Evolutionary conservation across 2,888 invertebrate genomes (phyloP), one percentile per base, ranked within the genome.

Genomic region (Trissolcus brochymenae): DNA sequence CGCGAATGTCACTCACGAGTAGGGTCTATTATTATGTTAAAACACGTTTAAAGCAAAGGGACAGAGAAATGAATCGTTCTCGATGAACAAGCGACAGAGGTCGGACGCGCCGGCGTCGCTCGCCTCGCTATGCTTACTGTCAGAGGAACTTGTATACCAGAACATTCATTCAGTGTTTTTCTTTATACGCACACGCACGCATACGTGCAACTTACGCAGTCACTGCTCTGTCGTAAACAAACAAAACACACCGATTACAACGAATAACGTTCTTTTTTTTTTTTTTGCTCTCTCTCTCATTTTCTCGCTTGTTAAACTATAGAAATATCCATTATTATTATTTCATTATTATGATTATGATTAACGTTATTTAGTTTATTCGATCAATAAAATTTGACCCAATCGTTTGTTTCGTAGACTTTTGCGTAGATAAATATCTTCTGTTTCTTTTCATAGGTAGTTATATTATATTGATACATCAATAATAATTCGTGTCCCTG

Each of bases 91-190:
- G 82, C 84, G 85, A 86, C 84, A 83, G 84, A 84, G 84, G 82
- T 82, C 79, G 79, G 75, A 81, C 73, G 79, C 79, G 79, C 82
- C 83, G 76, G 80, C 78, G 79, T 84, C 83, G 80, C 84, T 85
- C 81, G 79, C 81, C 84, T 84, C 84, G 83, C 83, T 85, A 83
- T 81, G 83, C 82, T 85, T 84, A 87, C 87, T 86, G 86, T 86
- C 85, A 85, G 92, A 94, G 93, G 94, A 94, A 93, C 94, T 93
- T 93, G 93, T 93, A 94, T 94, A 94, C 93, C 93, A 92, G 85
- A 85, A 83, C 84, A 87, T 87, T 84, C 82, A 79, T 67, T 54
- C 74, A 59, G 51, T 70, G 79, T 77, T 66, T 78, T 59, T 60
- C 60, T 73, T 53, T 57, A 67, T 71, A 60, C 72, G 53, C 59